Percentiles rank a stretch among this genome's conserved stretches.
phyloP scores from a whole-genome alignment of 2,888 invertebrate genomes.

The Drosophila colorata region DNA sequence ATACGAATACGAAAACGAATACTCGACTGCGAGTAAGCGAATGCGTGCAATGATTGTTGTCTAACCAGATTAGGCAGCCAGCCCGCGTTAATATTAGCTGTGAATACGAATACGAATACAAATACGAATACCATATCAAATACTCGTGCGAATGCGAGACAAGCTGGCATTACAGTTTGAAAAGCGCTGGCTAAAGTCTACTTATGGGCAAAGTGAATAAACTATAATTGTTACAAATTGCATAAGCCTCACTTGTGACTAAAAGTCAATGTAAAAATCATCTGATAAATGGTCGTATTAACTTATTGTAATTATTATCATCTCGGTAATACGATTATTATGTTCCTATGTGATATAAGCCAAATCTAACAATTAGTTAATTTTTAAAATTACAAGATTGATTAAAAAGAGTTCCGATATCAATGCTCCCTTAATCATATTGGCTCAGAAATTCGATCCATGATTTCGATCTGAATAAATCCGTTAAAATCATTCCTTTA shows the following conservation, averaged over 20 bases:
- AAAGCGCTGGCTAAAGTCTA: slow-evolving; percentile 4
- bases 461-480: too few relatives aligned
- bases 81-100: not conserved
- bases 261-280: not conserved
- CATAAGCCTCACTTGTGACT: slow-evolving; percentile 17
- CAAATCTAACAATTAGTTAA: too few relatives aligned
- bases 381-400: too few relatives aligned
- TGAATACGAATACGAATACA: slow-evolving; percentile 6
- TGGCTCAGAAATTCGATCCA: too few relatives aligned
- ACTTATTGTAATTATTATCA: not conserved
- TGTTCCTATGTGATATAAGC: too few relatives aligned
- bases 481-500: too few relatives aligned
- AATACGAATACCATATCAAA: not conserved
- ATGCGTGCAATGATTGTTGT: slow-evolving; percentile 63
- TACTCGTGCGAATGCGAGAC: slow-evolving; percentile 10
- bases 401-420: too few relatives aligned
- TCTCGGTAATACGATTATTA: not conserved
- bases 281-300: not conserved
- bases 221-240: slow-evolving; percentile 27
- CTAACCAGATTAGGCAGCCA: slow-evolving; percentile 57
- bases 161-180: slow-evolving; percentile 29
- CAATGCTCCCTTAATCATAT: too few relatives aligned
- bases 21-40: slow-evolving; percentile 20
- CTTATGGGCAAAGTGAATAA: slow-evolving; percentile 20
- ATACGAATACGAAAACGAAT: slow-evolving; percentile 5